These are phyloP conservation scores for Lymantria monacha DNA, from an alignment of 2,888 invertebrate species.

Conservation along the genomic window DNA sequence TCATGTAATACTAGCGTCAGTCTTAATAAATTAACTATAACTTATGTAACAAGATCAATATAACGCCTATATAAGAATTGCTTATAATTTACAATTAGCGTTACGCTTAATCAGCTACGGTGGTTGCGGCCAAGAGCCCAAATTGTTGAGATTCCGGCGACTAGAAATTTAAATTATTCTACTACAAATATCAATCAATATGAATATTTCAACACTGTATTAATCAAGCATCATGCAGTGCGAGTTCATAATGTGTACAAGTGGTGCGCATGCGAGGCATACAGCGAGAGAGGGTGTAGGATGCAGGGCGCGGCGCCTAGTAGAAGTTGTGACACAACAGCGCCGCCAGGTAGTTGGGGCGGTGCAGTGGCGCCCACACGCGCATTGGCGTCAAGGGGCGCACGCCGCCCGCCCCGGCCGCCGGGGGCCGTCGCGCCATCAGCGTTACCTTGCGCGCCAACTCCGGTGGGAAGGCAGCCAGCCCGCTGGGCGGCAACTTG, in stretches of 20 bases:
- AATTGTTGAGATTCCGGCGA: conserved; percentile 15
- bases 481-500: conserved; percentile 77
- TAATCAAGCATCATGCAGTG: conserved; percentile 13
- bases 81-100: conserved; percentile 39
- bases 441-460: conserved; percentile 79
- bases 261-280: conserved; percentile 3
- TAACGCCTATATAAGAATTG: conserved; percentile 32
- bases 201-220: not conserved
- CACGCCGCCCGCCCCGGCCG: conserved; percentile 28
- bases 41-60: conserved; percentile 47
- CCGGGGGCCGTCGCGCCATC: conserved; percentile 35
- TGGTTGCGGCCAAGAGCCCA: conserved; percentile 17
- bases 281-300: conserved; percentile 16
- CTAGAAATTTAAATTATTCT: conserved; percentile 20
- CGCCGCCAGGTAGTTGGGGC: conserved; percentile 73
- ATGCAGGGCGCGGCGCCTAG: conserved; percentile 37
- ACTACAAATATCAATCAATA: conserved; percentile 7
- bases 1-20: conserved; percentile 49
- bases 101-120: conserved; percentile 44
- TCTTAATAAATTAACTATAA: conserved; percentile 48
- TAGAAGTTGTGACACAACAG: conserved; percentile 76
- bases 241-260: not conserved
- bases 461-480: conserved; percentile 74
- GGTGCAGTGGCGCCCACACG: conserved; percentile 58
- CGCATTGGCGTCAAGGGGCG: conserved; percentile 34